Evolutionary conservation across 2,888 invertebrate species (phyloP).

Genomic region (Lucinisca nassula): DNA sequence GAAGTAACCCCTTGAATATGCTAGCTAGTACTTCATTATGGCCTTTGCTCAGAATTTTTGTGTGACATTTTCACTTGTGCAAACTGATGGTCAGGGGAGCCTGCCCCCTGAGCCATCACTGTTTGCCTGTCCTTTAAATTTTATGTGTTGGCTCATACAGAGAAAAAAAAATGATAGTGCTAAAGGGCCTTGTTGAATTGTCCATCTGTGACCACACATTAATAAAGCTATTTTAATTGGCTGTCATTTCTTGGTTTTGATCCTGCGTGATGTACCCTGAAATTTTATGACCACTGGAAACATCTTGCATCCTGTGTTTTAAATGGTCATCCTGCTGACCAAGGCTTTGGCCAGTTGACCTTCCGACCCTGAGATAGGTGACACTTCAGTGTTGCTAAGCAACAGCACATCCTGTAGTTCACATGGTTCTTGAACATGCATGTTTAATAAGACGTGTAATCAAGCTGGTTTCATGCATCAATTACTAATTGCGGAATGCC

Average conservation of each 20-base stretch:
- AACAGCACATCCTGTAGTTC: constrained; percentile 1
- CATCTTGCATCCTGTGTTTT: background rate
- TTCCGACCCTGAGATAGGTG: background rate
- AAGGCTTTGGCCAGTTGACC: background rate
- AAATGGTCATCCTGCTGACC: background rate
- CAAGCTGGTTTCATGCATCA: background rate
- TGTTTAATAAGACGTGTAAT: background rate
- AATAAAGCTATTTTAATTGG: background rate
- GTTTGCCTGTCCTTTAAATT: too few species aligned
- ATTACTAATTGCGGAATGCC: background rate
- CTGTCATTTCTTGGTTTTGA: background rate
- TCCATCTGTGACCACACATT: background rate
- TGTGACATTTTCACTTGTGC: too few species aligned
- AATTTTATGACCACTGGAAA: background rate
- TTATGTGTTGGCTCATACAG: too few species aligned
- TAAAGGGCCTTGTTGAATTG: background rate
- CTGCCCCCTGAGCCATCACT: too few species aligned
- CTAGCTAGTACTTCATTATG: too few species aligned
- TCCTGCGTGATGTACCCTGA: too few species aligned
- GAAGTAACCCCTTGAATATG: too few species aligned
- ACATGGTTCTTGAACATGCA: background rate
- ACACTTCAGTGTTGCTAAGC: constrained; percentile 12
- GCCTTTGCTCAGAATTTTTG: too few species aligned
- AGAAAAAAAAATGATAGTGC: background rate
- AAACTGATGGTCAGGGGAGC: too few species aligned